Evolutionary conservation across 2,113 vertebrate species (phyloP).

Genomic region (Anolis carolinensis): DNA sequence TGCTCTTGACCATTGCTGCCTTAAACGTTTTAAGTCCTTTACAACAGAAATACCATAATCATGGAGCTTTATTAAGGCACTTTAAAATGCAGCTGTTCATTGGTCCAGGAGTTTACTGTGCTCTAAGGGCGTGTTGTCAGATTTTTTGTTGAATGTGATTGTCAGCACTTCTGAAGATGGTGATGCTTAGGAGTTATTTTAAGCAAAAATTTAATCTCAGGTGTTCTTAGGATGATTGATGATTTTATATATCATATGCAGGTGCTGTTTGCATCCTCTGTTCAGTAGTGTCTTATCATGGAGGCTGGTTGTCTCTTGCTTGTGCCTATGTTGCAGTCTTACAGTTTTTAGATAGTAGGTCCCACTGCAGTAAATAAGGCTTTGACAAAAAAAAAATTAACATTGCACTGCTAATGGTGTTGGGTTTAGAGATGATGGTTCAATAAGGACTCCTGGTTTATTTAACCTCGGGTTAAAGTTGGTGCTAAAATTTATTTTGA

Average conservation of each 20-base stretch:
- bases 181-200: neutral
- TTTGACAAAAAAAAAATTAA: neutral
- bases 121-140: neutral
- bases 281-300: neutral
- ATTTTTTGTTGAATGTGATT: conserved; percentile 3
- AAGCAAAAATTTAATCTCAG: neutral
- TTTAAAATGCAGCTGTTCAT: neutral
- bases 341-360: neutral
- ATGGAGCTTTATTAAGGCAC: neutral
- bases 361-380: neutral
- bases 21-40: neutral
- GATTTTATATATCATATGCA: neutral
- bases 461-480: neutral
- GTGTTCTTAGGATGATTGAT: neutral
- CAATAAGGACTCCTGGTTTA: neutral
- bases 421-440: neutral
- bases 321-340: neutral
- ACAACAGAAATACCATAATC: neutral
- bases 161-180: neutral
- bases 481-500: neutral
- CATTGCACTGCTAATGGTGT: neutral
- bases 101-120: neutral
- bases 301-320: neutral
- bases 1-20: neutral
- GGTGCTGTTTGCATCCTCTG: neutral